These are phyloP conservation scores for Triops longicaudatus DNA, from an alignment of 1,140 invertebrate genomes.

Conservation along the genomic window DNA sequence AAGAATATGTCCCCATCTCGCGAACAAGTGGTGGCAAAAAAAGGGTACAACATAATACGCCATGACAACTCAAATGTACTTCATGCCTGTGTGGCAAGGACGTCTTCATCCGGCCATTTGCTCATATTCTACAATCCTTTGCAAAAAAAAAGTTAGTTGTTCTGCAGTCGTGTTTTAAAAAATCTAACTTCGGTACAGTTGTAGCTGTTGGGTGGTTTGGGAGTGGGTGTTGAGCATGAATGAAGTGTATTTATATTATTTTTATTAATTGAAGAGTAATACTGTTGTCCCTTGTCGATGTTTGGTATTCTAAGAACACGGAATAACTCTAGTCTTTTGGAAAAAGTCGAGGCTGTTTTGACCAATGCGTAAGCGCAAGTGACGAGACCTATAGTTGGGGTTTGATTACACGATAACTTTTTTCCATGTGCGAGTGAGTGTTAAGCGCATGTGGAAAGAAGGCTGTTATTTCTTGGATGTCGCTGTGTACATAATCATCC, in stretches of 20 bases:
- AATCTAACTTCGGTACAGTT: not conserved
- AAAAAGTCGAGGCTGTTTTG: not conserved
- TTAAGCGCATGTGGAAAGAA: not conserved
- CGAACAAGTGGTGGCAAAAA: not conserved
- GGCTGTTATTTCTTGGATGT: not conserved
- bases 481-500: slow-evolving; percentile 7
- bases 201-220: not conserved
- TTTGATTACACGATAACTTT: not conserved
- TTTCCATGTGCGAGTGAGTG: not conserved
- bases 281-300: not conserved
- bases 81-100: not conserved
- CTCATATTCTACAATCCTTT: slow-evolving; percentile 12
- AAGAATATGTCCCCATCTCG: not conserved
- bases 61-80: not conserved
- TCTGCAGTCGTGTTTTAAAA: not conserved
- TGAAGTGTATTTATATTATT: not conserved
- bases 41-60: not conserved
- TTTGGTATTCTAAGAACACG: not conserved
- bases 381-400: not conserved
- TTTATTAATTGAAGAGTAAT: not conserved
- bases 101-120: not conserved
- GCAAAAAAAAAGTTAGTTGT: not conserved
- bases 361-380: not conserved
- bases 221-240: not conserved
- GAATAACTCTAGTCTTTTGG: not conserved